Evolutionary conservation across 2,113 vertebrate species (phyloP), one percentile per base, ranked within the genome.

Genomic region (Prionailurus bengalensis): DNA sequence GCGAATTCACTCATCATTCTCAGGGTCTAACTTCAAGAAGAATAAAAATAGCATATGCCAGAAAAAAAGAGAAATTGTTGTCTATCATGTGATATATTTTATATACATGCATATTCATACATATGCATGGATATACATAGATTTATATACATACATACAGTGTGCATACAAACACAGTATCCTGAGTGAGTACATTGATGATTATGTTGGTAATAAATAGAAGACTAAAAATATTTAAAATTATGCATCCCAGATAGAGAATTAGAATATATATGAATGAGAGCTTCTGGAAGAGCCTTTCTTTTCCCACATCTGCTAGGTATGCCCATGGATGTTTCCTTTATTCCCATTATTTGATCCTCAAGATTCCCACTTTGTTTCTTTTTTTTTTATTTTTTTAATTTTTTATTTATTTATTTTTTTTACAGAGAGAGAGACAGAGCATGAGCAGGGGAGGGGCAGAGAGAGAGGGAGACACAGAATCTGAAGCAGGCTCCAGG

Each of bases 321-420:
- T 51, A 73, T 92, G 19, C 2, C 1, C 17, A 3, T 39, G 29
- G 19, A 48, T 86, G 5, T 48, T 92, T 91, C 13, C 48, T 93
- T 95, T 33, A 89, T 53, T 78, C 0, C 9, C 91, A 13, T 3
- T 61, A 33, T 21, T 45, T 3, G 8, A 84, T 58, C 16, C 25
- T 84, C 36, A 15, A 36, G 63, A 84, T 96, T 55, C 36, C 3
- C 66, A 45, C 19, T 97, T 87, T 94, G 42, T n/a, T 95, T 95
- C 39, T 45, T 45, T 45, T 45, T 45, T 45, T 45, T 45, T 6
- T 0, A 0, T 6, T 42, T 42, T 42, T 45, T 45, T 45, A 45
- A 45, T 42, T 42, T 7, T 45, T 45, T 45, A 8, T 45, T 45
- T 45, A 36, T 36, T 36, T 36, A 36, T 45, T 45, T 45, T 45